Base-by-base conservation (phyloP, 2,113 vertebrate genomes). In the Neoarius graeffei region DNA sequence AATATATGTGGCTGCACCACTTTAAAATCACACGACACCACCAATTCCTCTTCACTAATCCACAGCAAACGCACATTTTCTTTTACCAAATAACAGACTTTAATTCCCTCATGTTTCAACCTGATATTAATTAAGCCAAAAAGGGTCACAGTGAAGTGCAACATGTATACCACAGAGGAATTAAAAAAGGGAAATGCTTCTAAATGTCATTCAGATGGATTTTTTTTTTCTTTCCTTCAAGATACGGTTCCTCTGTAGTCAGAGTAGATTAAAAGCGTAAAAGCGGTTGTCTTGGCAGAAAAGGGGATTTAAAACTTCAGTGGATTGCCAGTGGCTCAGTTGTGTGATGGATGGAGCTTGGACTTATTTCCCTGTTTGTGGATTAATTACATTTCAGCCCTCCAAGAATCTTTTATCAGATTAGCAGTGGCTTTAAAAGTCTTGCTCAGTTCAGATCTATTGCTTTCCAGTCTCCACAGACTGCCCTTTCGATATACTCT, bases 251-350 rank as follows among this genome's bases (percentile, higher is more conserved):
- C 90, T 91, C 91, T 92, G 89, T 87, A 88, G 87, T 92, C 60
- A 87, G 87, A 89, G 90, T 90, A 91, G 93, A 95, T 95, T 95
- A 95, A 89, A 88, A 90, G 88, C 52, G 35, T 80, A 87, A 89
- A 91, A 89, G 73, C 57, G 25, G 27, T 79, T 64, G 74, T 82
- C 71, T 89, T 54, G 62, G 87, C 79, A 91, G 85, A 89, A 91
- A 91, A 90, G 87, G 80, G 57, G 89, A 91, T 91, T 91, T 91
- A 81, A 76, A 89, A 91, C 64, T 83, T 87, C 83, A 87, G 79
- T 81, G 62, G 86, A 85, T 88, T 89, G 87, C 91, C 92, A 91
- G 90, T 89, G 92, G 87, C 91, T 94, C 91, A 93, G 91, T 30
- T 59, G 56, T 80, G 86, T 85, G 89, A 82, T 86, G 89, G 84